Percentiles rank a stretch among this genome's conserved stretches.
These are phyloP conservation scores for Xestia ashworthii DNA, from an alignment of 2,888 invertebrate genomes.

Conservation along the genomic window DNA sequence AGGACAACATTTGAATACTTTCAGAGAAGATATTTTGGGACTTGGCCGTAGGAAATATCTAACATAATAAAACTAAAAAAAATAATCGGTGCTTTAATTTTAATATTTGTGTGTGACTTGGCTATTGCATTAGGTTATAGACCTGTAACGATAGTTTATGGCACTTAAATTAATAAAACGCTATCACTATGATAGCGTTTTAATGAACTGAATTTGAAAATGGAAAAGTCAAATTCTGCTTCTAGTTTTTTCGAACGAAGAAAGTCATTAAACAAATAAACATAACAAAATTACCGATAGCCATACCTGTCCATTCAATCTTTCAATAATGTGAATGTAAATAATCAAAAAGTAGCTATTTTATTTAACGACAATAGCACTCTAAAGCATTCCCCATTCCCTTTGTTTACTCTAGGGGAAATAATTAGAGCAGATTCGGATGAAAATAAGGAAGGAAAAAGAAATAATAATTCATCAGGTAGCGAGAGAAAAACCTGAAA, in stretches of 20 bases:
- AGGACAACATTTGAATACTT: not conserved
- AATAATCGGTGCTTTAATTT: too few species aligned
- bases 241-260: not conserved
- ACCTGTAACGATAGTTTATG: too few species aligned
- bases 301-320: not conserved
- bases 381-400: conserved; percentile 71
- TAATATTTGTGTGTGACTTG: too few species aligned
- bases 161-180: too few species aligned
- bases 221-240: not conserved
- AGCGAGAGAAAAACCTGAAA: conserved; percentile 83
- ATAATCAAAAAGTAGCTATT: conserved; percentile 61
- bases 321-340: conserved; percentile 42
- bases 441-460: conserved; percentile 75
- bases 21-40: not conserved
- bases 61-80: too few species aligned
- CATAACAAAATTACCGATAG: conserved; percentile 5
- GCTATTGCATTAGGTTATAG: too few species aligned
- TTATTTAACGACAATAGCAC: conserved; percentile 65
- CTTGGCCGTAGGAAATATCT: not conserved
- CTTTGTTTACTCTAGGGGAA: conserved; percentile 86
- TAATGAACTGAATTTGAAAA: not conserved
- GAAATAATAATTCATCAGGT: conserved; percentile 86
- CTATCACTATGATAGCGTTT: not conserved
- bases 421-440: conserved; percentile 86
- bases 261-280: not conserved